These are phyloP conservation scores for Nomada fucata DNA, from an alignment of 2,888 invertebrate species.

Conservation along the genomic window DNA sequence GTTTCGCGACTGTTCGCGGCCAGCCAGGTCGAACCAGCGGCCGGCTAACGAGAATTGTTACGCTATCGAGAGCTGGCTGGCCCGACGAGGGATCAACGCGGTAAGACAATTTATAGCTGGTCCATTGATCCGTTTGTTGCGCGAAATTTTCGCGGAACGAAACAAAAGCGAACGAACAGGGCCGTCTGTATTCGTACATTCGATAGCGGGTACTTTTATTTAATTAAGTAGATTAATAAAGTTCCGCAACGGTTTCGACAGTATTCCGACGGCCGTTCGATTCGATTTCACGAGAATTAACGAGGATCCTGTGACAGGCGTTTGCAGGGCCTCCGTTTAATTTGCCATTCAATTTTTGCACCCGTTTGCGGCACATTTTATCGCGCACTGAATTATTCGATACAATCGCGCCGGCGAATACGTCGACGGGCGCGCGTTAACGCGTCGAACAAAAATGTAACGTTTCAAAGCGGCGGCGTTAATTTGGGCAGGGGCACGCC, in stretches of 20 bases:
- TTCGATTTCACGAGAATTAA: neutral
- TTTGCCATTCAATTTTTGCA: neutral
- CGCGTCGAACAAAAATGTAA: neutral
- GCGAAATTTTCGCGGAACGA: no score
- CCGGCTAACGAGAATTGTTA: neutral
- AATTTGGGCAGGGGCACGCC: neutral
- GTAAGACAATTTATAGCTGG: no score
- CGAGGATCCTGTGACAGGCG: neutral
- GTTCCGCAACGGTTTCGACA: neutral
- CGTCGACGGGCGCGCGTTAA: neutral
- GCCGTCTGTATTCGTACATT: no score
- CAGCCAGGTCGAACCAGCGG: constrained; percentile 28
- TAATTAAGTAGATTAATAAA: no score
- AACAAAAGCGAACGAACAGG: no score
- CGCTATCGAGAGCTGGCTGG: neutral
- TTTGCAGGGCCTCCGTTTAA: neutral
- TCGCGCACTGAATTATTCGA: neutral
- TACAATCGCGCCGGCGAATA: neutral
- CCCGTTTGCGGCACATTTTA: neutral
- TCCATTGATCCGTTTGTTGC: no score
- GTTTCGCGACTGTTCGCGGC: constrained; percentile 21
- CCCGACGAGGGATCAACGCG: no score
- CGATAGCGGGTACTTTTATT: no score
- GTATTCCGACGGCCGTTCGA: neutral
- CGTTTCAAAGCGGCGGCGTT: neutral